phyloP scores from a whole-genome alignment of 2,797 vertebrate species.

The Poecilia picta region DNA sequence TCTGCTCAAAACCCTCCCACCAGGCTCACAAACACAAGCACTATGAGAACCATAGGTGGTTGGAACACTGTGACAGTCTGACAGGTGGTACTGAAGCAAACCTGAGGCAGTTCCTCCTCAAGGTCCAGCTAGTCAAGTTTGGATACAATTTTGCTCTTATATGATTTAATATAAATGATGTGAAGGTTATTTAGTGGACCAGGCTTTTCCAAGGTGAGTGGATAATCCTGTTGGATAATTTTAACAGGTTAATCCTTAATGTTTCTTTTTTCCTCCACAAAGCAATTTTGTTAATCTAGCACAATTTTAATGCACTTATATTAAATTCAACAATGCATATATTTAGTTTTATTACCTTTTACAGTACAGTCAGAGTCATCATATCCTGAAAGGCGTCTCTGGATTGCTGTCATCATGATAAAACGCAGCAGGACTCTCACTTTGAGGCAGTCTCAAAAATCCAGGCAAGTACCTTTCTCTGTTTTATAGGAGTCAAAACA shows the following conservation, averaged over 20 bases:
- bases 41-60: conserved; percentile 23
- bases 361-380: not conserved
- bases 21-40: conserved; percentile 24
- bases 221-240: not conserved
- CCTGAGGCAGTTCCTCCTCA: not conserved
- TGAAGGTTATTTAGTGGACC: conserved; percentile 9
- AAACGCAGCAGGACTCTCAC: conserved; percentile 13
- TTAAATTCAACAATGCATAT: not conserved
- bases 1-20: conserved; percentile 35
- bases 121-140: not conserved
- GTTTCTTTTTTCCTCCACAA: not conserved
- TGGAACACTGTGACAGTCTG: conserved; percentile 20
- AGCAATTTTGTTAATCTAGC: not conserved
- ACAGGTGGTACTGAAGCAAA: conserved; percentile 30
- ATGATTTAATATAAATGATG: not conserved
- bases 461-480: conserved; percentile 7
- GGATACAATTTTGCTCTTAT: conserved; percentile 5
- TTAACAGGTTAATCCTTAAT: not conserved
- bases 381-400: not conserved
- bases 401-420: not conserved
- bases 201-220: conserved; percentile 53
- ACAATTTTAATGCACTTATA: not conserved
- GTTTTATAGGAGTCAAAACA: not conserved
- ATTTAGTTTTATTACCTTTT: not conserved
- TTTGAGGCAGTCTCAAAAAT: conserved; percentile 23